Evolutionary conservation across 2,797 vertebrate species (phyloP).

Genomic region (Octomys mimax): DNA sequence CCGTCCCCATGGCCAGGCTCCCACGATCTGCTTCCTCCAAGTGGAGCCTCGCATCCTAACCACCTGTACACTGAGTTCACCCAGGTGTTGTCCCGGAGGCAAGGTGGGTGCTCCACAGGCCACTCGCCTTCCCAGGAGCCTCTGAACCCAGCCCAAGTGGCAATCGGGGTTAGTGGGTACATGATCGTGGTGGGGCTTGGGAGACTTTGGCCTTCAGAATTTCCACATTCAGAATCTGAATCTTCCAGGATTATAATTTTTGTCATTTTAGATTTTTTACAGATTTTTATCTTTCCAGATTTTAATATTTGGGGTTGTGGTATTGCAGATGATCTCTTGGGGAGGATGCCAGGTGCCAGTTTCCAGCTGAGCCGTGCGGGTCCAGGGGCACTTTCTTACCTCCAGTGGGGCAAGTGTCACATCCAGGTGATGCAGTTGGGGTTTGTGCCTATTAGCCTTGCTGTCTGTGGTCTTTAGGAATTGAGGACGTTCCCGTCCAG

Average conservation of each 20-base stretch:
- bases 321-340: background rate
- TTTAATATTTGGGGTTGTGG: background rate
- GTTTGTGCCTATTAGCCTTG: background rate
- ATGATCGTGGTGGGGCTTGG: background rate
- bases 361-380: background rate
- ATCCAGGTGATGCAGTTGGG: background rate
- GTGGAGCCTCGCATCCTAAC: too few species aligned
- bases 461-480: background rate
- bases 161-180: background rate
- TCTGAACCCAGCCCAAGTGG: background rate
- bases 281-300: background rate
- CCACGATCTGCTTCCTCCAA: too few species aligned
- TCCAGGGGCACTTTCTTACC: background rate
- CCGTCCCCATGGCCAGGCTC: too few species aligned
- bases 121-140: background rate
- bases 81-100: too few species aligned
- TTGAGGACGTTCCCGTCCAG: accelerated
- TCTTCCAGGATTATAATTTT: background rate
- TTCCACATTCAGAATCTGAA: background rate
- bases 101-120: background rate
- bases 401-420: background rate
- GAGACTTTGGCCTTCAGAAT: background rate
- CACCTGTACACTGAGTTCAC: too few species aligned
- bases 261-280: background rate
- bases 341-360: too few species aligned